Conservation (phyloP, 2,888 invertebrate species). For the Acheta domesticus region DNA sequence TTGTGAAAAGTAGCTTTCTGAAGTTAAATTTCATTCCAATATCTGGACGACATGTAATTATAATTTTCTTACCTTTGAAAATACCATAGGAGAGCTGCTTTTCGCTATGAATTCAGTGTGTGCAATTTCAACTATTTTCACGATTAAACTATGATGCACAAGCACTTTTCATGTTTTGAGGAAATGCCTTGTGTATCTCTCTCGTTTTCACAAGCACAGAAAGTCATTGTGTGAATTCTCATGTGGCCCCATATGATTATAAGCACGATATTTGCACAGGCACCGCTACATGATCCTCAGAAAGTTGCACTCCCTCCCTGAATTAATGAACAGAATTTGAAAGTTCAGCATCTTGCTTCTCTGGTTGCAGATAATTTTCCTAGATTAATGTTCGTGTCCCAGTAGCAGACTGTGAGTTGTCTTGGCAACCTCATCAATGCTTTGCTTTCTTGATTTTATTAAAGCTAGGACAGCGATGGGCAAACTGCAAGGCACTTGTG, state of each 20-base stretch:
- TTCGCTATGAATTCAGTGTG: constrained; percentile 8
- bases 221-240: neutral
- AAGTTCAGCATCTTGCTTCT: constrained; percentile 9
- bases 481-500: neutral
- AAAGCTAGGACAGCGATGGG: neutral
- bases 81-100: neutral
- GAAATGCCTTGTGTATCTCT: neutral
- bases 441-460: constrained; percentile 1
- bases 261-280: neutral
- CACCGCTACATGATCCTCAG: neutral
- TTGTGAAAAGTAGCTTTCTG: constrained; percentile 1
- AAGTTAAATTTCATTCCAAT: neutral
- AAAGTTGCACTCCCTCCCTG: neutral
- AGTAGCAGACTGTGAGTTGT: neutral
- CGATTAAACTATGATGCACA: neutral
- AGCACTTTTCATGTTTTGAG: neutral
- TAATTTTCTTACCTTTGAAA: too few relatives aligned
- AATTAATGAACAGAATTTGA: neutral
- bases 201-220: neutral
- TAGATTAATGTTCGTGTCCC: neutral
- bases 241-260: neutral
- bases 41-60: too few relatives aligned
- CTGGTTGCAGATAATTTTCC: constrained; percentile 4
- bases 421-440: neutral
- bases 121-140: constrained; percentile 18